Conservation (phyloP, 2,888 invertebrate genomes). For the Odontocolon sp. region DNA sequence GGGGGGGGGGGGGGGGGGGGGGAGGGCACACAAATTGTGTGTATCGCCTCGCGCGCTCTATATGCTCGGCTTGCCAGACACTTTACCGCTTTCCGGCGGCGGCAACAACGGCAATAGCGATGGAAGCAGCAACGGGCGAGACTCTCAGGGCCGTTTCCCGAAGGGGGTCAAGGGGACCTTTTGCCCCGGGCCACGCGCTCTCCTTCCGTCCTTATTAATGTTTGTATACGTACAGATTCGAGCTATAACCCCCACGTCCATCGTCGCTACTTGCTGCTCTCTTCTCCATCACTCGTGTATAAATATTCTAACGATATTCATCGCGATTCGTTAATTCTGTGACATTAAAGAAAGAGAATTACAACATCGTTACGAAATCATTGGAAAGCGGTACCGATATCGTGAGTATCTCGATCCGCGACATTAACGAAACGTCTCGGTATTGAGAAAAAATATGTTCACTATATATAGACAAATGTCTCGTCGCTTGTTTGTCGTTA, state of each 20-base stretch:
- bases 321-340: neutral
- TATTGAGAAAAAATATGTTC: too few relatives aligned
- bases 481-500: too few relatives aligned
- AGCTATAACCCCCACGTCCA: too few relatives aligned
- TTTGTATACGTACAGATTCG: neutral
- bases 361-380: slow-evolving; percentile 60
- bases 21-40: slow-evolving; percentile 9
- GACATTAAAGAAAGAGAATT: slow-evolving; percentile 25
- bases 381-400: too few relatives aligned
- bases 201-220: slow-evolving; percentile 66
- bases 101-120: slow-evolving; percentile 24
- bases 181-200: slow-evolving; percentile 61
- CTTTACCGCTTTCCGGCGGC: slow-evolving; percentile 40
- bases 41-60: slow-evolving; percentile 9
- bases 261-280: too few relatives aligned
- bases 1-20: neutral
- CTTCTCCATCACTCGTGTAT: too few relatives aligned
- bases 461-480: too few relatives aligned
- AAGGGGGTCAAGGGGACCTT: slow-evolving; percentile 76
- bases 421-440: too few relatives aligned
- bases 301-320: too few relatives aligned
- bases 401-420: too few relatives aligned
- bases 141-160: slow-evolving; percentile 71
- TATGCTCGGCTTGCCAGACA: slow-evolving; percentile 19
- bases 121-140: slow-evolving; percentile 62